A percentile compares a stretch with the other conserved stretches of the same genome.
Evolutionary conservation across 1,140 invertebrate species (phyloP).

Genomic region (Onthophagus taurus): DNA sequence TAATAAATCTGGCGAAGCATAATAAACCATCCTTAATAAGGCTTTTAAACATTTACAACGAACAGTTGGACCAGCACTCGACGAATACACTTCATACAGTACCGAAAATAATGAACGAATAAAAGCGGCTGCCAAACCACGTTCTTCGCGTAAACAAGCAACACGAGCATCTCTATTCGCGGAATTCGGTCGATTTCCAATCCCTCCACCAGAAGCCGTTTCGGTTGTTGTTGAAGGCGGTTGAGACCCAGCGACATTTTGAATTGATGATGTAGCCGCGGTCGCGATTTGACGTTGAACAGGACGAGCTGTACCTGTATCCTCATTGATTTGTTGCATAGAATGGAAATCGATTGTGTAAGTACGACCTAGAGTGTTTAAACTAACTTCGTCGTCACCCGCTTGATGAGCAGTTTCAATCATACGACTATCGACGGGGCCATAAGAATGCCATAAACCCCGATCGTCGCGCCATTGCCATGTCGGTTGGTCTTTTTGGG

Average conservation of each 20-base stretch:
- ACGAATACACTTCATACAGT: slow-evolving; percentile 94
- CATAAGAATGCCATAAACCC: slow-evolving; percentile 64
- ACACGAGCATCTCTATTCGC: slow-evolving; percentile 44
- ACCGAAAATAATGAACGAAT: slow-evolving; percentile 84
- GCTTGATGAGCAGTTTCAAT: slow-evolving; percentile 81
- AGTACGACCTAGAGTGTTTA: slow-evolving; percentile 81
- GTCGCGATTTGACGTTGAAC: slow-evolving; percentile 62
- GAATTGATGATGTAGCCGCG: slow-evolving; percentile 24
- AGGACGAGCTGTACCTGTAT: slow-evolving; percentile 84
- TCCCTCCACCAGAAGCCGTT: too few relatives aligned
- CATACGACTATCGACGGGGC: slow-evolving; percentile 54
- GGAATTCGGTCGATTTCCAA: slow-evolving; percentile 22
- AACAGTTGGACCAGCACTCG: slow-evolving; percentile 93
- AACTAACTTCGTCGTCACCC: slow-evolving; percentile 89
- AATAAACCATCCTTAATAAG: slow-evolving; percentile 92
- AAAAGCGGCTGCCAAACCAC: slow-evolving; percentile 64
- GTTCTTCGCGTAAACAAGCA: slow-evolving; percentile 53
- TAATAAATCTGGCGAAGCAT: slow-evolving; percentile 76
- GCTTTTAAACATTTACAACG: slow-evolving; percentile 92
- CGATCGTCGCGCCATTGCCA: slow-evolving; percentile 97
- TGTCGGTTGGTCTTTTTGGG: slow-evolving; percentile 65
- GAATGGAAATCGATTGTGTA: slow-evolving; percentile 94
- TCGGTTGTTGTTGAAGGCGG: slow-evolving; percentile 17
- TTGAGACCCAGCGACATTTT: slow-evolving; percentile 13
- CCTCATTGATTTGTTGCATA: slow-evolving; percentile 98